A percentile compares a stretch with the other conserved stretches of the same genome.
Evolutionary conservation across 2,797 vertebrate species (phyloP).

Genomic region (Enteromius fasciolatus): DNA sequence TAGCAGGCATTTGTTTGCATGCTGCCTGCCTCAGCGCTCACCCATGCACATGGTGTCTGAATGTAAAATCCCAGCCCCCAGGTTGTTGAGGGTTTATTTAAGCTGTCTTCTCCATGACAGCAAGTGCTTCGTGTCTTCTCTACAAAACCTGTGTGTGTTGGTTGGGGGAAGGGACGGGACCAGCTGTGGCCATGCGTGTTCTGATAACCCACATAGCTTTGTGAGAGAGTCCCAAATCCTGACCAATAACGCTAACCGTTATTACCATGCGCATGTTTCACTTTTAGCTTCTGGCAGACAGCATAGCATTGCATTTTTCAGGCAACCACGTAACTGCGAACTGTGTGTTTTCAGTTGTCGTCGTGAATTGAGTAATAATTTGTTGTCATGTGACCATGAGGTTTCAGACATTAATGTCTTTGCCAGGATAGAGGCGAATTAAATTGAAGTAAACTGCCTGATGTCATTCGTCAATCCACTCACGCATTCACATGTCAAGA

Average conservation of each 20-base stretch:
- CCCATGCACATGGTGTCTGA: conserved; percentile 37
- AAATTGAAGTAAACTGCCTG: neutral
- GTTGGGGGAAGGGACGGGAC: conserved; percentile 38
- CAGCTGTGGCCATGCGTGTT: conserved; percentile 39
- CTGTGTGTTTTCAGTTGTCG: neutral
- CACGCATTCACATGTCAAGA: neutral
- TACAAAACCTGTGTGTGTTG: neutral
- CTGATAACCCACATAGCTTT: conserved; percentile 37
- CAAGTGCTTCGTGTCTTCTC: conserved; percentile 3
- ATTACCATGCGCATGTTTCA: conserved; percentile 7
- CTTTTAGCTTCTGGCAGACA: conserved; percentile 10
- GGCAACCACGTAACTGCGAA: neutral
- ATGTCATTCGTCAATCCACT: neutral
- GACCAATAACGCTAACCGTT: conserved; percentile 5
- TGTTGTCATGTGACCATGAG: neutral
- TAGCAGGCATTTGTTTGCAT: conserved; percentile 39
- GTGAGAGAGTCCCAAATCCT: conserved; percentile 28
- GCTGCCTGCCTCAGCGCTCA: neutral
- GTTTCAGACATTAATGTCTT: neutral
- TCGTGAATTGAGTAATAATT: conserved; percentile 3
- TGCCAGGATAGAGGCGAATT: too few species aligned
- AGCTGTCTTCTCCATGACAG: conserved; percentile 8
- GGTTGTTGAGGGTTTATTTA: conserved; percentile 47
- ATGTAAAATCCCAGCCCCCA: conserved; percentile 40
- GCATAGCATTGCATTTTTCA: neutral